Evolutionary conservation across 2,888 invertebrate genomes (phyloP), one percentile per base, ranked within the genome.

Genomic region (Andrena fulva): DNA sequence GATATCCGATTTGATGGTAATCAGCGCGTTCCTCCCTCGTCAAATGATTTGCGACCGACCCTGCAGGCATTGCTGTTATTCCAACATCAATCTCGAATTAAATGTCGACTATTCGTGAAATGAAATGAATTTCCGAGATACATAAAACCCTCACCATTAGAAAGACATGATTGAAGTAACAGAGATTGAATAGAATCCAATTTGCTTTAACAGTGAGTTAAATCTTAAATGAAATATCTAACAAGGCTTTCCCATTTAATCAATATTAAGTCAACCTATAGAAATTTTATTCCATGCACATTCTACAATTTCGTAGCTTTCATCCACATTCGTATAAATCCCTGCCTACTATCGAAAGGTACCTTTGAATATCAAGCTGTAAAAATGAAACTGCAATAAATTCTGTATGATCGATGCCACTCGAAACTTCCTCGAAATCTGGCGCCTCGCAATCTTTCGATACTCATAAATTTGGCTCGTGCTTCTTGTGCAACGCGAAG

Each of bases 1-100:
- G 54, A 31, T 52, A 50, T 77, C 54, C 67, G 54, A 52, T 31
- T 54, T 35, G 54, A 62, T 76, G 54, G 63, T 76, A 78, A 78
- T 77, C 76, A 76, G 42, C 27, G 20, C 24, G 78, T 33, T 76
- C 24, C 7, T 10, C 24, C 48, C 63, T 12, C 60, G n/a, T 48
- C 12, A 33, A 68, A 76, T 68, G 54, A 76, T 78, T 78, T 35
- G 48, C 63, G 27, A 52, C 54, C 10, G 12, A 3, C 27, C n/a
- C 16, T 12, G 10, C 52, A 52, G 42, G 10, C 20, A 31, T 7
- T 5, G 33, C 35, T 31, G 48, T n/a, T 48, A 12, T 64, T 50
- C 16, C 20, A 35, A 6, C 24, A 29, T 62, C 54, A 35, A 20
- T 59, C 20, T 16, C 27, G 12, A 24, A 20, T 0, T 24, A 35